Evolutionary conservation across 2,113 vertebrate genomes (phyloP), one percentile per base, ranked within the genome.

Genomic region (Esox niger): DNA sequence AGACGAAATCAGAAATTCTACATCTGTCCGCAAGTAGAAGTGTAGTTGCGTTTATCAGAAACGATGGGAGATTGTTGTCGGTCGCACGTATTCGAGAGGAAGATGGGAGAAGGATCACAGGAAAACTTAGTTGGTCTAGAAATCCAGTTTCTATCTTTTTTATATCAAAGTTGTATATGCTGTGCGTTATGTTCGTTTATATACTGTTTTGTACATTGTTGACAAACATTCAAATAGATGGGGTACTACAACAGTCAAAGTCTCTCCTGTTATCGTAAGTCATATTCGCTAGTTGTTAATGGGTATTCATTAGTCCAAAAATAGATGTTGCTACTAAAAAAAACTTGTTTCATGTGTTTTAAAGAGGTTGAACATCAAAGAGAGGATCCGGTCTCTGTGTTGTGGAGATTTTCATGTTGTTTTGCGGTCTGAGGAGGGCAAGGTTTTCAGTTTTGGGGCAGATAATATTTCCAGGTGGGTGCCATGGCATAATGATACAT

Each of bases 71-170:
- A 2, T 15, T 2, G 17, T 17, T 68, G 0, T 81, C 78, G 15
- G 64, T 85, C 57, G 63, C 82, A 2, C 67, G 65, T 15, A 62
- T 52, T 0, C 15, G 15, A 13, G 65, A 70, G 66, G 32, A 8
- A 20, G 76, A 73, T 0, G 85, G 75, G 5, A 47, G 7, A 1
- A 75, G 74, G 62, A 56, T 64, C 23, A n/a, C 62, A 31, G 79
- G 78, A 1, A 87, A 68, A 46, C 79, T 71, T 62, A 85, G 85
- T 85, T 64, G 77, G 81, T 13, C 4, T 27, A 11, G 2, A 15
- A n/a, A n/a, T n/a, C n/a, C n/a, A n/a, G n/a, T n/a, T n/a, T 20
- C 13, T 30, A 17, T 47, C 9, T 20, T 29, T n/a, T 20, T 2
- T 29, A 29, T 17, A 20, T 56, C 62, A n/a, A n/a, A n/a, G n/a